Percentiles rank a stretch among this genome's conserved stretches.
These are phyloP conservation scores for Yponomeuta plumbellus DNA, from an alignment of 2,888 invertebrate genomes.

Conservation along the genomic window DNA sequence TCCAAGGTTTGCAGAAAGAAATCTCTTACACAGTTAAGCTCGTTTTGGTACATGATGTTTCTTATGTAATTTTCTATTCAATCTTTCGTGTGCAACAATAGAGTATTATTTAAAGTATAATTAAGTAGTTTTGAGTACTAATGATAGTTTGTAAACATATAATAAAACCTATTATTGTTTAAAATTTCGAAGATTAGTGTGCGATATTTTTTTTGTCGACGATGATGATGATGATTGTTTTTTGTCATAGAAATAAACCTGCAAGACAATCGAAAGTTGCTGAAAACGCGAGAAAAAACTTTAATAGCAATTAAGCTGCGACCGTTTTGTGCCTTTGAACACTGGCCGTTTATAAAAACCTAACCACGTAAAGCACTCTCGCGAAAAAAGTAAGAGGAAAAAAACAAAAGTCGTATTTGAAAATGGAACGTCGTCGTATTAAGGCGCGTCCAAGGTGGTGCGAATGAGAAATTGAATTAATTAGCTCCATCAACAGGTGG, in stretches of 20 bases:
- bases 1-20: too few species aligned
- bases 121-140: too few species aligned
- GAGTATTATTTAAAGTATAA: too few species aligned
- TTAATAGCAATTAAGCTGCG: not conserved
- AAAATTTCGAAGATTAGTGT: too few species aligned
- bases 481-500: constrained; percentile 65
- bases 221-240: too few species aligned
- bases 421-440: not conserved
- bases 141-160: too few species aligned
- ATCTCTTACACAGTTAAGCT: too few species aligned
- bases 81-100: too few species aligned
- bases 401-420: not conserved
- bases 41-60: too few species aligned
- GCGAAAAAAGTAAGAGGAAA: not conserved
- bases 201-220: too few species aligned
- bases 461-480: constrained; percentile 57
- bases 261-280: not conserved
- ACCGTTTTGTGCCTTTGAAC: not conserved
- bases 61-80: too few species aligned
- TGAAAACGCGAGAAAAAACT: not conserved
- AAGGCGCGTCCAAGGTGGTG: constrained; percentile 11
- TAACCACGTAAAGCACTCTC: not conserved
- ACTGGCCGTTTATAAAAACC: constrained; percentile 4
- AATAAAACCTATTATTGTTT: too few species aligned
- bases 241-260: not conserved